These are phyloP conservation scores for Cetoscarus ocellatus DNA, from an alignment of 2,797 vertebrate species.

Conservation along the genomic window DNA sequence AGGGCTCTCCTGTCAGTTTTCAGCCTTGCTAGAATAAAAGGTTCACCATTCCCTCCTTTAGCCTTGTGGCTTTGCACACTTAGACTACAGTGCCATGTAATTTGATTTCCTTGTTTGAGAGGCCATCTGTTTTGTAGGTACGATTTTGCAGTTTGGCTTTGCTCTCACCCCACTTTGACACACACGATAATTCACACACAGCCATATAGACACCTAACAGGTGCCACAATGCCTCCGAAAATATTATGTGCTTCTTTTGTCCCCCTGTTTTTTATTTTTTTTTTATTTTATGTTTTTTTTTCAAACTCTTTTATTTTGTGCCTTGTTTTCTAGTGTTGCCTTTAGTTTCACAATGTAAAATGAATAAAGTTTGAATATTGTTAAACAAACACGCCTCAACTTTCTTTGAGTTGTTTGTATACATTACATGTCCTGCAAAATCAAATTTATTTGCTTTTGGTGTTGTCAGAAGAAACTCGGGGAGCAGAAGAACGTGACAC, in stretches of 20 bases:
- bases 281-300: conserved; percentile 3
- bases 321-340: conserved; percentile 76
- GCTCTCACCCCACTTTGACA: conserved; percentile 29
- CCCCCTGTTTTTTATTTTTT: too few relatives aligned
- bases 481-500: too few relatives aligned
- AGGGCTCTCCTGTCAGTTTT: conserved; percentile 46
- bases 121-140: conserved; percentile 54
- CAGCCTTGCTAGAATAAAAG: conserved; percentile 46
- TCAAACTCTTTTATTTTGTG: conserved; percentile 54
- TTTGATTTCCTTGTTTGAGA: conserved; percentile 36
- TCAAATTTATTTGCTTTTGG: too few relatives aligned
- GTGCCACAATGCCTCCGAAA: conserved; percentile 62
- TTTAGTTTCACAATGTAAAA: conserved; percentile 84
- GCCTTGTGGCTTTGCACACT: conserved; percentile 45
- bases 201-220: conserved; percentile 52
- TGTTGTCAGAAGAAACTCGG: too few relatives aligned
- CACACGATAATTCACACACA: conserved; percentile 35
- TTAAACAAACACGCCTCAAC: conserved; percentile 59
- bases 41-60: conserved; percentile 41
- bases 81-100: conserved; percentile 38
- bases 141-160: conserved; percentile 35
- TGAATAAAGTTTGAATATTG: conserved; percentile 85
- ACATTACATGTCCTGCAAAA: conserved; percentile 16
- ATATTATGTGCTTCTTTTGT: conserved; percentile 58
- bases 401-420: conserved; percentile 40